phyloP scores from a whole-genome alignment of 2,113 vertebrate species.

The Sturnus vulgaris region DNA sequence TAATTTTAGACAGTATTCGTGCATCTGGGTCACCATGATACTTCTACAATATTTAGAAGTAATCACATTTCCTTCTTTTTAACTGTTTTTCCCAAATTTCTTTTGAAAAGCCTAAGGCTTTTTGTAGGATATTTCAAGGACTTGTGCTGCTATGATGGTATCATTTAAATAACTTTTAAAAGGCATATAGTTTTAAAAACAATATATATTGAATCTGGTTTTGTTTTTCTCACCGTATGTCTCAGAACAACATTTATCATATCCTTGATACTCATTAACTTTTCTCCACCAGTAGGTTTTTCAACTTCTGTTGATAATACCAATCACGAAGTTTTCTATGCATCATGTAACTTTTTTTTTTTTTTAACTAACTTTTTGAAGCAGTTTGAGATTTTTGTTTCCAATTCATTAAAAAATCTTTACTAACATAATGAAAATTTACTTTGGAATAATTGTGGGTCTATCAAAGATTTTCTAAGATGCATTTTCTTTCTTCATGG shows the following conservation, averaged over 20 bases:
- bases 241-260: not conserved
- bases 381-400: not conserved
- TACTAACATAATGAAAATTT: not conserved
- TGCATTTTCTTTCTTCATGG: not conserved
- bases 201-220: not conserved
- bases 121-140: not conserved
- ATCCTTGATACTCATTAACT: not conserved
- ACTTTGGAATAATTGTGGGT: not conserved
- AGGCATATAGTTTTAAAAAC: not conserved
- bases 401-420: not conserved
- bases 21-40: not conserved
- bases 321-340: not conserved
- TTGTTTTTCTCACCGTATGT: not conserved
- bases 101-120: not conserved
- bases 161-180: not conserved
- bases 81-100: not conserved
- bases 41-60: not conserved
- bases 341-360: not conserved
- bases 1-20: not conserved
- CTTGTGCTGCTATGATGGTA: not conserved
- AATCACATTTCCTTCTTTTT: not conserved
- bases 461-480: not conserved
- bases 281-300: not conserved
- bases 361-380: not conserved
- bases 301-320: not conserved